Percentiles rank a stretch among this genome's conserved stretches.
Conservation (phyloP, 2,113 vertebrate genomes). For the Theristicus caerulescens region DNA sequence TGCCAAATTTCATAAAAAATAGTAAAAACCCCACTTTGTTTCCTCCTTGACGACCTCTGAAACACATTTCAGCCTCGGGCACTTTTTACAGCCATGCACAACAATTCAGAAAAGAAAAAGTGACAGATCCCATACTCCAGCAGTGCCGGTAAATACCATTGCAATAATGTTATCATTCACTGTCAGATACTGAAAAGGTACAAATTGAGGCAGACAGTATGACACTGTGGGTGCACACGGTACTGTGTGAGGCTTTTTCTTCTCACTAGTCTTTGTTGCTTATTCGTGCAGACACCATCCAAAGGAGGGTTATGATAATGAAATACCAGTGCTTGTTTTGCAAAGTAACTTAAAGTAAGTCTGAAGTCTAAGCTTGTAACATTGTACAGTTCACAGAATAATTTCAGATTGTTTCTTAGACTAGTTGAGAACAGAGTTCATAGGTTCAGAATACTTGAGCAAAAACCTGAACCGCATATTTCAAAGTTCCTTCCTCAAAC, state of each 20-base stretch:
- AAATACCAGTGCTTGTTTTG: not conserved
- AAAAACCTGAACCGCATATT: not conserved
- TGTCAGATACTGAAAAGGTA: constrained; percentile 57
- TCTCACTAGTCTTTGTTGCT: not conserved
- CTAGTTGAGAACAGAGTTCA: not conserved
- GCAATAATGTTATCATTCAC: constrained; percentile 64
- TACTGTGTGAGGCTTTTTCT: not conserved
- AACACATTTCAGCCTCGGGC: not conserved
- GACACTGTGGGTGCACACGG: not conserved
- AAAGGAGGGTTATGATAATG: not conserved
- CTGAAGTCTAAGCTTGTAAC: not conserved
- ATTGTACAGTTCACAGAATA: not conserved
- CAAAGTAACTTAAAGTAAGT: constrained; percentile 12
- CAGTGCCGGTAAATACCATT: constrained; percentile 46
- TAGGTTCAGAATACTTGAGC: not conserved
- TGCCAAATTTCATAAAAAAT: not conserved
- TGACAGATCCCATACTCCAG: constrained; percentile 38
- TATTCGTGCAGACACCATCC: not conserved
- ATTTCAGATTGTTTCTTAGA: not conserved
- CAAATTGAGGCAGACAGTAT: constrained; percentile 43
- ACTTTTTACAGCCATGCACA: constrained; percentile 41
- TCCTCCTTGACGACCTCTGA: constrained; percentile 15
- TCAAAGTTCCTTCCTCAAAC: not conserved
- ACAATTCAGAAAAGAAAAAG: constrained; percentile 31
- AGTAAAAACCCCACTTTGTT: not conserved